These are phyloP conservation scores for Anabacerthia variegaticeps DNA, from an alignment of 2,797 vertebrate species.

Conservation along the genomic window DNA sequence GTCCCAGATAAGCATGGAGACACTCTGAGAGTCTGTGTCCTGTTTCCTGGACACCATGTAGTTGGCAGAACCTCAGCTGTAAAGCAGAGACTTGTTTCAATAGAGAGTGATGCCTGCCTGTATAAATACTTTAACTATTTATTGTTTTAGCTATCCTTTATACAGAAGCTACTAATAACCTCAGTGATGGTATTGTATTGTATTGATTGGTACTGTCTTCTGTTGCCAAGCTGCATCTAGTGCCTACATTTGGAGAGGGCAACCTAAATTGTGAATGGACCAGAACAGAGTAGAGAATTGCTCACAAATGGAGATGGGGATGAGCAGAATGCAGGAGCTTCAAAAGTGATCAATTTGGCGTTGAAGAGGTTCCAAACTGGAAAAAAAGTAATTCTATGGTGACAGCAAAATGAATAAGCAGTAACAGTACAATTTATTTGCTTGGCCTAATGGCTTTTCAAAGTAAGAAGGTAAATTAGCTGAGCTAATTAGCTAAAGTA, in stretches of 20 bases:
- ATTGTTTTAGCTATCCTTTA: neutral
- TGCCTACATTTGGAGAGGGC: neutral
- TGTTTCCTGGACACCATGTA: neutral
- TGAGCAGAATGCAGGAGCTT: neutral
- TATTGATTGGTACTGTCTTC: neutral
- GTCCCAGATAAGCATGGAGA: neutral
- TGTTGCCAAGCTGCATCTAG: neutral
- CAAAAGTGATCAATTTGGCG: neutral
- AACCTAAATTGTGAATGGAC: neutral
- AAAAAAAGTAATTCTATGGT: neutral
- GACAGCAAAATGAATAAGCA: neutral
- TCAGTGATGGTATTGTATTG: neutral
- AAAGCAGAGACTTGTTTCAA: neutral
- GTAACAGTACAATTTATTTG: neutral
- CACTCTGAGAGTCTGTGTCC: neutral
- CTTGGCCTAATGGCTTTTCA: neutral
- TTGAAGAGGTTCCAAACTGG: neutral
- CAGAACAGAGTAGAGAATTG: neutral
- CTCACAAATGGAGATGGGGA: fast-evolving
- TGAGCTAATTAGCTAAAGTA: neutral
- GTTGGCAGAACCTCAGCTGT: neutral
- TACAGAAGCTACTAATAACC: neutral
- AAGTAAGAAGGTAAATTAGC: neutral
- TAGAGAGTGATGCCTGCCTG: neutral
- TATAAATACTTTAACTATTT: neutral